Evolutionary conservation across 2,113 vertebrate genomes (phyloP), one percentile per base, ranked within the genome.

Genomic region (Odontophorus gujanensis): DNA sequence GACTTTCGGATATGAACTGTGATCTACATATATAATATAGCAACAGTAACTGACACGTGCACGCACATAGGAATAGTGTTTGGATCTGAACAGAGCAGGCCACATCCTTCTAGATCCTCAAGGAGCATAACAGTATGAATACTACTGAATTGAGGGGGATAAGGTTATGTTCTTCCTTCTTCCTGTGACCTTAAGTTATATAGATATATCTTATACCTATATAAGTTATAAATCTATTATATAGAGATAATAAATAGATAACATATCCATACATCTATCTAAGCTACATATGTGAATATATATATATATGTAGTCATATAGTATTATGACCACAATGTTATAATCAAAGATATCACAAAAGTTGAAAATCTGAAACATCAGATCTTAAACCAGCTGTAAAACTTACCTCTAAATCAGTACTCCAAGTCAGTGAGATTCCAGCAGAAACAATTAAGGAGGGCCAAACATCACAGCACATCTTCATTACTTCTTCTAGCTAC

Each of bases 401-500:
- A 55, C 40, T 91, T 32, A 80, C 48, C 53, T 89, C 48, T 13
- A 62, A 67, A 26, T 20, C 61, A 48, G 6, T 3, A 19, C 48
- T 68, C 43, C 30, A 38, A n/a, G 58, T 18, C 13, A 40, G 26
- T 7, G 19, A 66, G 18, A 48, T 15, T 89, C 30, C 32, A 62
- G 40, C 21, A 95, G 38, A 77, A 87, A 61, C 10, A 1, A 38
- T 61, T 16, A 36, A 87, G 69, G 16, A 30, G 2, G 15, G 6
- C 22, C 14, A 34, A 45, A 11, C 11, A 14, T 22, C 0, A 0
- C 3, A 42, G 6, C 9, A 25, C 3, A 25, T 6, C 42, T 32
- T 32, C 2, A 2, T 32, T 40, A 20, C 8, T 48, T 24, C 8
- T 81, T 62, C 36, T 15, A 45, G 47, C 3, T 4, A 50, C 22